Percentiles rank a stretch among this genome's conserved stretches.
phyloP scores from a whole-genome alignment of 2,888 invertebrate genomes.

The Salpingus planirostris region DNA sequence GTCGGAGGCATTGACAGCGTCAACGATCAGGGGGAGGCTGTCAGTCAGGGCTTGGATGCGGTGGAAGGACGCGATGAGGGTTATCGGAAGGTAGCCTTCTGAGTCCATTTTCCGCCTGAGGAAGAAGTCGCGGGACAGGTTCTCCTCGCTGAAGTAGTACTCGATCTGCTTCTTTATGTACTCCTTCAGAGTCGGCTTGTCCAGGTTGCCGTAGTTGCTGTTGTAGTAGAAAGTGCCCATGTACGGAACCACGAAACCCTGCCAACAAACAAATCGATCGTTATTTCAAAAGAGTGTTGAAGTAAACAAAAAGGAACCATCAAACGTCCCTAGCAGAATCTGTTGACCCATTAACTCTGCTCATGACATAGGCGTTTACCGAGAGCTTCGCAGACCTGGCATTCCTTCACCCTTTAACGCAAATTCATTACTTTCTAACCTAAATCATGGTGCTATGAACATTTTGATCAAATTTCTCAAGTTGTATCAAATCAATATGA shows the following conservation, averaged over 20 bases:
- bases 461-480: no score
- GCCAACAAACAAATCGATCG: no score
- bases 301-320: no score
- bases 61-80: slow-evolving; percentile 92
- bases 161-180: slow-evolving; percentile 85
- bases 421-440: no score
- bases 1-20: slow-evolving; percentile 78
- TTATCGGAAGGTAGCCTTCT: slow-evolving; percentile 88
- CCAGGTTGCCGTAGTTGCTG: slow-evolving; percentile 39
- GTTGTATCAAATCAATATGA: no score
- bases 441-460: no score
- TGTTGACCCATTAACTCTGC: no score
- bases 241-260: slow-evolving; percentile 41
- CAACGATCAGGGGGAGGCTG: slow-evolving; percentile 74
- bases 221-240: slow-evolving; percentile 56
- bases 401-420: no score
- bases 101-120: slow-evolving; percentile 92
- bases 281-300: no score
- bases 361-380: no score
- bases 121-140: slow-evolving; percentile 92
- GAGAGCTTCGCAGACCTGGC: no score
- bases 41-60: slow-evolving; percentile 81
- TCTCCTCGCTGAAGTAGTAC: slow-evolving; percentile 97
- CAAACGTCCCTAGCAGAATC: no score
- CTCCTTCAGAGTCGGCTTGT: slow-evolving; percentile 60